A percentile compares a stretch with the other conserved stretches of the same genome.
Evolutionary conservation across 1,140 invertebrate genomes (phyloP).

Genomic region (Bombus breviceps): DNA sequence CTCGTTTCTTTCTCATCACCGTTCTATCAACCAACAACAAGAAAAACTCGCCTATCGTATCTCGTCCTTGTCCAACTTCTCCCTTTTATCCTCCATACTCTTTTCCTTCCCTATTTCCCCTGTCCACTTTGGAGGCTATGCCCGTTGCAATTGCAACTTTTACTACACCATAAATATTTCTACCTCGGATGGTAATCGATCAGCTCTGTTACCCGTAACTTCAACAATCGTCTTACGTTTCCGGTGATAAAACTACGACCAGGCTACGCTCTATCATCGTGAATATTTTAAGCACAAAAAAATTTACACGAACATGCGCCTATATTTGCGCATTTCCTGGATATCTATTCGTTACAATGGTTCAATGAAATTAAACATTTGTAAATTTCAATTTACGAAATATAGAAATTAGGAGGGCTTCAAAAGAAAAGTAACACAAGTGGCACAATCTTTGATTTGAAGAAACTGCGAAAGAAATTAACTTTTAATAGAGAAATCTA

Average conservation of each 20-base stretch:
- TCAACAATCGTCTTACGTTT: slow-evolving; percentile 2
- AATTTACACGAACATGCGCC: not conserved
- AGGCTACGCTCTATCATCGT: too few relatives aligned
- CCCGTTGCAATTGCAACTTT: slow-evolving; percentile 29
- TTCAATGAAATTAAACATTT: not conserved
- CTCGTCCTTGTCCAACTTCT: not conserved
- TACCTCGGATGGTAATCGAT: slow-evolving; percentile 40
- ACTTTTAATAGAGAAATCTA: not conserved
- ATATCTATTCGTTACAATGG: too few relatives aligned
- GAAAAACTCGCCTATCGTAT: not conserved
- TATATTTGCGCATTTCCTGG: not conserved
- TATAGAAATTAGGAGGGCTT: not conserved
- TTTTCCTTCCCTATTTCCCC: not conserved
- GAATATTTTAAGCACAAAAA: not conserved
- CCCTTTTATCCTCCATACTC: not conserved
- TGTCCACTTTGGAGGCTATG: not conserved
- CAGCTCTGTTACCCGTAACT: not conserved
- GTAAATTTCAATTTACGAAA: not conserved
- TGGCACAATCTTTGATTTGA: not conserved
- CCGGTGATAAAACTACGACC: slow-evolving; percentile 17
- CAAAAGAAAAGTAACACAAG: not conserved
- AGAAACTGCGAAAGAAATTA: not conserved
- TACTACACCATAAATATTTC: slow-evolving; percentile 48
- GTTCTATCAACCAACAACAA: not conserved
- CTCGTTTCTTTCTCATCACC: not conserved